Percentiles rank a stretch among this genome's conserved stretches.
phyloP scores from a whole-genome alignment of 1,140 invertebrate species.

The Lepidurus couesii region DNA sequence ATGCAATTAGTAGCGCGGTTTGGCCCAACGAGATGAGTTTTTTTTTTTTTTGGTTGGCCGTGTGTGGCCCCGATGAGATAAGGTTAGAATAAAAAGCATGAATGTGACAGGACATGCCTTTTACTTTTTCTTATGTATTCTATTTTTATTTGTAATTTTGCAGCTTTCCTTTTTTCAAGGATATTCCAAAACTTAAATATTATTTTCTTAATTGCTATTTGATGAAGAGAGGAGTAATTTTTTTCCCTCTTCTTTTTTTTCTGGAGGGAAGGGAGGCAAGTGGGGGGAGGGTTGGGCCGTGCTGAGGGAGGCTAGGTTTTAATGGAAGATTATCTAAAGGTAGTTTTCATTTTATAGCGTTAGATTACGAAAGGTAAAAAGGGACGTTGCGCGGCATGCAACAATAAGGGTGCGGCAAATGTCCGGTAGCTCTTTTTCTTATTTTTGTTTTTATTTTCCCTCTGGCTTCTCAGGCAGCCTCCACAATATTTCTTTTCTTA shows the following conservation, averaged over 20 bases:
- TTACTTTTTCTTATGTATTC: neutral
- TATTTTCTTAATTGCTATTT: neutral
- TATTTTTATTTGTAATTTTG: neutral
- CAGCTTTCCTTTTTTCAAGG: neutral
- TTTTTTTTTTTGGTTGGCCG: neutral
- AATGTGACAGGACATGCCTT: neutral
- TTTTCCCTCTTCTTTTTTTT: neutral
- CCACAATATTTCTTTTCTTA: neutral
- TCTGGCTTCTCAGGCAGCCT: neutral
- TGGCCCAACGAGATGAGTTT: neutral
- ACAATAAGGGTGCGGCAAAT: conserved; percentile 21
- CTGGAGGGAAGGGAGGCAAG: neutral
- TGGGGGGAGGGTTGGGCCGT: neutral
- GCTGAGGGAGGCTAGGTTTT: neutral
- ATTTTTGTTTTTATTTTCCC: neutral
- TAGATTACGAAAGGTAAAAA: conserved; percentile 22
- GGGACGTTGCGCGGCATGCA: conserved; percentile 20
- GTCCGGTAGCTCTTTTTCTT: conserved; percentile 2
- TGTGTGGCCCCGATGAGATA: neutral
- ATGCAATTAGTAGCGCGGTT: conserved; percentile 10
- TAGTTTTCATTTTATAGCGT: conserved; percentile 20
- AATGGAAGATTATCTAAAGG: conserved; percentile 11
- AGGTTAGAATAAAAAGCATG: neutral
- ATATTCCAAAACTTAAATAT: neutral
- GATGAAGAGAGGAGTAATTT: neutral